Percentiles rank a stretch among this genome's conserved stretches.
Evolutionary conservation across 2,797 vertebrate genomes (phyloP).

Genomic region (Prionace glauca): DNA sequence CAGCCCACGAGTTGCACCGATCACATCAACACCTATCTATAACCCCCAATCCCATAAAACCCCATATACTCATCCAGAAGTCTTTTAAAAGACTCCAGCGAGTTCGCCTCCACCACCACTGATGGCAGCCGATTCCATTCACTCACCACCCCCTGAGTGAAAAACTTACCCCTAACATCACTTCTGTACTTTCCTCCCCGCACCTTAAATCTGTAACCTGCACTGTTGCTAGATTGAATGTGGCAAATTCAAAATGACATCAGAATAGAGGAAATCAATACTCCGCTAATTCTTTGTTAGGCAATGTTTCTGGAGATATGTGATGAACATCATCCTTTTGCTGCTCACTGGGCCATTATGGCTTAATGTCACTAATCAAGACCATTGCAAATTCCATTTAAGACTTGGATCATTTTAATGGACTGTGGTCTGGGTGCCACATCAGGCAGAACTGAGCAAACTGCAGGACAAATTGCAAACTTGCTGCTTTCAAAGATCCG

Average conservation of each 20-base stretch:
- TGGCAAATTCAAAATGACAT: background rate
- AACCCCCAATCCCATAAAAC: too few species aligned
- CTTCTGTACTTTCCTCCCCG: too few species aligned
- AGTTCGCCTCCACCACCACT: too few species aligned
- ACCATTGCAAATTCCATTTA: background rate
- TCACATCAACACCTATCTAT: too few species aligned
- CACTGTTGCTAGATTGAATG: background rate
- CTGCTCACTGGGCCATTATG: background rate
- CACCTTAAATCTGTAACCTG: too few species aligned
- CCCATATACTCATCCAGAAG: too few species aligned
- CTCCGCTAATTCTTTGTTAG: background rate
- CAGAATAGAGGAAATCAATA: background rate
- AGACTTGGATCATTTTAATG: background rate
- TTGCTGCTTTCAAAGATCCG: background rate
- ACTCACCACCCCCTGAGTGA: too few species aligned
- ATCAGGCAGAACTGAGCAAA: background rate
- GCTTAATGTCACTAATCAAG: background rate
- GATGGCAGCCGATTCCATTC: too few species aligned
- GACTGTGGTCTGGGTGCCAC: background rate
- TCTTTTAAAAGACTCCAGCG: too few species aligned
- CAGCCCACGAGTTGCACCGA: too few species aligned
- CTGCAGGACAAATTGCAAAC: background rate
- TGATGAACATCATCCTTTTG: background rate
- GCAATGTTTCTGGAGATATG: background rate
- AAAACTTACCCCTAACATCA: too few species aligned